Base-by-base conservation (phyloP, 2,113 vertebrate species). In the Falcunculus frontatus region DNA sequence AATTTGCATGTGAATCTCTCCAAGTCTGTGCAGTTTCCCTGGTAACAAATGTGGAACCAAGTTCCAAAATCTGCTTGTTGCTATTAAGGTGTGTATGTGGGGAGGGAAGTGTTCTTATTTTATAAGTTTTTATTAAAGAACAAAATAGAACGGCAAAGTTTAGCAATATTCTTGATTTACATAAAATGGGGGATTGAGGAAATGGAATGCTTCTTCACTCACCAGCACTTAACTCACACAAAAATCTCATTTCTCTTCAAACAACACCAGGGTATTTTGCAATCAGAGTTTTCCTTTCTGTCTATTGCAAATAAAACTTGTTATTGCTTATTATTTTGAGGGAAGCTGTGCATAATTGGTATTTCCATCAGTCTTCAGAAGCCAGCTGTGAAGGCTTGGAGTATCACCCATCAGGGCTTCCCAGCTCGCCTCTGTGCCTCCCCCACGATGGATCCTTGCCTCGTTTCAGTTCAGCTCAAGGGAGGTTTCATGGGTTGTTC, bases 1-100 rank as follows among this genome's bases (percentile, higher is more conserved):
- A 50, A 93, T 96, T 93, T 96, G 79, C 93, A 93, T 95, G 68
- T 56, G 83, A 93, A 88, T 84, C 47, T 90, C 47, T 88, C 68
- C 27, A 80, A 90, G 52, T 62, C 92, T 78, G 13, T 81, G 88
- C 88, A 39, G 95, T 95, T 97, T 92, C 92, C 87, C 47, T 96
- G 90, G 92, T 90, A 93, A 97, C 96, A 92, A 90, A 87, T 87
- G 88, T 64, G 62, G 64, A 88, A 86, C 76, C 52, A 64, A 81
- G 41, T 84, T 81, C 76, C 49, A 53, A 86, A 90, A 81, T 72
- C 41, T 82, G 68, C 56, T 84, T 80, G 56, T 80, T 96, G 47
- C 68, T n/a, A 32, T 88, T 84, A 44, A 68, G 74, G 19, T 35
- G 32, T 70, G 37, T 39, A 3, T 33, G 15, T 29, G 47, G 50